Conservation (phyloP, 1,140 invertebrate species). For the Penaeus vannamei region DNA sequence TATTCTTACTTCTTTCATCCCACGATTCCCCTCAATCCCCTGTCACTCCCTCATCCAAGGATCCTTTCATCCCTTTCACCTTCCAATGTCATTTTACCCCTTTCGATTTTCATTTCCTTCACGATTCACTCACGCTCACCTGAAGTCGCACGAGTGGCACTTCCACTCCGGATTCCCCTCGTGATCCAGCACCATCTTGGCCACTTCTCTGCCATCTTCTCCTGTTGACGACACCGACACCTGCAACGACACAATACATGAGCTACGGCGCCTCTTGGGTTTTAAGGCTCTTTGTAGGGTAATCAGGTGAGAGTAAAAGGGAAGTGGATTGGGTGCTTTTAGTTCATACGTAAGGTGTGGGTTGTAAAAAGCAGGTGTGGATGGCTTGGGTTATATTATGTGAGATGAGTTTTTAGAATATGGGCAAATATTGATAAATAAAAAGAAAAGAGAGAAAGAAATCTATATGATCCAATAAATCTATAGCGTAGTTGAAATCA, state of each 20-base stretch:
- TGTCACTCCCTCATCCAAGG: no score
- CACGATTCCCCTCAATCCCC: no score
- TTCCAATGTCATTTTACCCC: no score
- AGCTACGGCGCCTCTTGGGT: neutral
- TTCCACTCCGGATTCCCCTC: slow-evolving; percentile 68
- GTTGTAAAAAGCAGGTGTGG: no score
- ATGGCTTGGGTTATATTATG: no score
- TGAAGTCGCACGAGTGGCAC: slow-evolving; percentile 65
- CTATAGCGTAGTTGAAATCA: neutral
- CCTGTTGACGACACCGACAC: slow-evolving; percentile 60
- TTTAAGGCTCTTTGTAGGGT: neutral
- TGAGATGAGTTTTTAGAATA: no score
- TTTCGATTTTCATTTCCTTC: no score
- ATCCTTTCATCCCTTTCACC: no score
- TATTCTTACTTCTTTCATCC: no score
- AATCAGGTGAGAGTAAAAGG: no score
- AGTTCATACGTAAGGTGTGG: no score
- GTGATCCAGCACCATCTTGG: slow-evolving; percentile 66
- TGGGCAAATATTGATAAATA: neutral
- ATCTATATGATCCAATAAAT: neutral
- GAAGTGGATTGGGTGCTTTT: no score
- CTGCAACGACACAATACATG: slow-evolving; percentile 33
- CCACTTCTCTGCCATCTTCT: slow-evolving; percentile 53
- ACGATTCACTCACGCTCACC: slow-evolving; percentile 12
- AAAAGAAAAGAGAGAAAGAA: neutral